These are phyloP conservation scores for Teleopsis dalmanni DNA, from an alignment of 1,140 invertebrate genomes.

Conservation along the genomic window DNA sequence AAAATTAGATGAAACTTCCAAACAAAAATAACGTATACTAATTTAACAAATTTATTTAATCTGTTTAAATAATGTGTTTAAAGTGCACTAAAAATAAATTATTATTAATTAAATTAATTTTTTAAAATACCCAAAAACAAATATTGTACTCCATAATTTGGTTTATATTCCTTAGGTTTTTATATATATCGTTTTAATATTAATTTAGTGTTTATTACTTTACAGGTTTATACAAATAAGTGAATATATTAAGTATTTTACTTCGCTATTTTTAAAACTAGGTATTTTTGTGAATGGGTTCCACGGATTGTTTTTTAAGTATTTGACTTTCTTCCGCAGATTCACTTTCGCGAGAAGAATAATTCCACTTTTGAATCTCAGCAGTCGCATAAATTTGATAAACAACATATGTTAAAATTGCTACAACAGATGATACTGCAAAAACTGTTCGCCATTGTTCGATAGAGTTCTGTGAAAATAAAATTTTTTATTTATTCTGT, in stretches of 20 bases:
- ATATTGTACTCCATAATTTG: too few species aligned
- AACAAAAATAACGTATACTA: too few species aligned
- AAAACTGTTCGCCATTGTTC: constrained; percentile 68
- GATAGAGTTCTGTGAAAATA: constrained; percentile 41
- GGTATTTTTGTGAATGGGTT: neutral
- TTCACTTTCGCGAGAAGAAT: constrained; percentile 27
- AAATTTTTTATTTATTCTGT: constrained; percentile 2
- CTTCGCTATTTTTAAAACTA: neutral
- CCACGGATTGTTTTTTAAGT: constrained; percentile 10
- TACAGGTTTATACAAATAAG: too few species aligned
- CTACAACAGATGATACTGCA: constrained; percentile 56
- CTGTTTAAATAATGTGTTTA: too few species aligned
- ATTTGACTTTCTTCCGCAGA: constrained; percentile 16
- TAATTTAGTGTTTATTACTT: too few species aligned
- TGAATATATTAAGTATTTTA: neutral
- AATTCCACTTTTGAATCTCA: constrained; percentile 57
- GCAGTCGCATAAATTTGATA: constrained; percentile 63
- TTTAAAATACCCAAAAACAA: too few species aligned
- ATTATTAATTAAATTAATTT: too few species aligned
- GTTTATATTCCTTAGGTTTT: too few species aligned
- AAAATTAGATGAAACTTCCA: too few species aligned
- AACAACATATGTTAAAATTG: constrained; percentile 58
- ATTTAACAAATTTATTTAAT: too few species aligned
- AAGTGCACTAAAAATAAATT: too few species aligned
- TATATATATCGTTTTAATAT: too few species aligned